Evolutionary conservation across 2,888 invertebrate genomes (phyloP).

Genomic region (Lydus trimaculatus): DNA sequence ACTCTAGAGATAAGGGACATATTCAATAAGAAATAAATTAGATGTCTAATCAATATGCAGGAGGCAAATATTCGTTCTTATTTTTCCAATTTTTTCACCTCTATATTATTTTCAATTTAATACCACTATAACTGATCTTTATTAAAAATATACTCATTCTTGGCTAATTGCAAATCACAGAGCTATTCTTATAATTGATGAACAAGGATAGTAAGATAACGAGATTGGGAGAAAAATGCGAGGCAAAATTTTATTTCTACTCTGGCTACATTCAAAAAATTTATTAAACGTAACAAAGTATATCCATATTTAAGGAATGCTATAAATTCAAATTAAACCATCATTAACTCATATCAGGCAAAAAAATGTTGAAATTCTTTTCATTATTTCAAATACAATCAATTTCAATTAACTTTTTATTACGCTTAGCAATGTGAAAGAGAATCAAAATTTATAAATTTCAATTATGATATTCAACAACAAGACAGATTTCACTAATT

Average conservation of each 20-base stretch:
- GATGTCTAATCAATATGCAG: neutral
- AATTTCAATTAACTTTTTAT: neutral
- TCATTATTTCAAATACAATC: neutral
- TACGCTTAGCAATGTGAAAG: neutral
- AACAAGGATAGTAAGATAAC: neutral
- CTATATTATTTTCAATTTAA: neutral
- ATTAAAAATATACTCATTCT: neutral
- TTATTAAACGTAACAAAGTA: neutral
- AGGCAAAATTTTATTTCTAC: neutral
- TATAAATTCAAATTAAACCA: conserved; percentile 1
- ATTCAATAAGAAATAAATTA: conserved; percentile 7
- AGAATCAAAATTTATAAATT: neutral
- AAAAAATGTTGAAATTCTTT: neutral
- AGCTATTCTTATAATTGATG: neutral
- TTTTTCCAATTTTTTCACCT: neutral
- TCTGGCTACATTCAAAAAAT: neutral
- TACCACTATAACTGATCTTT: neutral
- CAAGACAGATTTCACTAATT: no score
- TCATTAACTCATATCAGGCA: neutral
- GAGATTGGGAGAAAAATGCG: neutral
- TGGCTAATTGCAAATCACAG: neutral
- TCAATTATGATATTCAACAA: neutral
- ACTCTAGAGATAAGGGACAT: conserved; percentile 3
- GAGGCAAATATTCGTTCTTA: neutral
- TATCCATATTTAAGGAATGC: neutral